A percentile compares a stretch with the other conserved stretches of the same genome.
Conservation (phyloP, 2,888 invertebrate species). For the Melinopterus prodromus region DNA sequence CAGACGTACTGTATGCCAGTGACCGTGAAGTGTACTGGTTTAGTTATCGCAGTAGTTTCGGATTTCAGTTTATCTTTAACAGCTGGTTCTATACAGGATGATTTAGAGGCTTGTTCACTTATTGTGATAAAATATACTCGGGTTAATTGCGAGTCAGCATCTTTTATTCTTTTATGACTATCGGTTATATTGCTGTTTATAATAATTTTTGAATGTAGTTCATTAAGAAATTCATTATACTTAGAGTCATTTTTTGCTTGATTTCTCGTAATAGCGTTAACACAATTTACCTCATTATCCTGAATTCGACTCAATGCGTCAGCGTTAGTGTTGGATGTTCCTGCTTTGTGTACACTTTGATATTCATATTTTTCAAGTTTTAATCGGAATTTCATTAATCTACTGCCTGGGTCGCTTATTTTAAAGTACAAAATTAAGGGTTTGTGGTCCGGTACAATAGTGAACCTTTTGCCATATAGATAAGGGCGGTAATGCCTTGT, state of each 20-base stretch:
- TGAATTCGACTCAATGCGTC: slow-evolving; percentile 47
- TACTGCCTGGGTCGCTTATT: slow-evolving; percentile 48
- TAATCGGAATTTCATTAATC: slow-evolving; percentile 50
- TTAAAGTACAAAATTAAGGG: slow-evolving; percentile 52
- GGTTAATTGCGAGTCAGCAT: not conserved
- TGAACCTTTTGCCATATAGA: slow-evolving; percentile 53
- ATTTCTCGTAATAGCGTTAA: slow-evolving; percentile 5
- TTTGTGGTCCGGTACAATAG: slow-evolving; percentile 52
- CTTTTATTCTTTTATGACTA: slow-evolving; percentile 17
- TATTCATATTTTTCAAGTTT: slow-evolving; percentile 51
- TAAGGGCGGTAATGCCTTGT: slow-evolving; percentile 54
- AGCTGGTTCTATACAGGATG: not conserved
- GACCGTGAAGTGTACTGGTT: not conserved
- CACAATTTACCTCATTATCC: slow-evolving; percentile 8
- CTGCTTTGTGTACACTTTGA: slow-evolving; percentile 49
- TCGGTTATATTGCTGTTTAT: slow-evolving; percentile 14
- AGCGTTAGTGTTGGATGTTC: slow-evolving; percentile 48
- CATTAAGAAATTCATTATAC: slow-evolving; percentile 14
- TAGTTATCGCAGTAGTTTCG: not conserved
- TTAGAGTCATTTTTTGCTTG: slow-evolving; percentile 8
- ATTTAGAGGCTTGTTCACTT: not conserved
- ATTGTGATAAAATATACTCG: slow-evolving; percentile 15
- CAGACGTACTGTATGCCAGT: slow-evolving; percentile 6
- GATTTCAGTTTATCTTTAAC: slow-evolving; percentile 10
- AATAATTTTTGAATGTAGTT: not conserved